A percentile compares a stretch with the other conserved stretches of the same genome.
Conservation (phyloP, 2,113 vertebrate genomes). For the Danio rerio region GRCz12tu NC_133190.1:14068501-14069000, state of each 20-base stretch:
- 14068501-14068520: slow-evolving; percentile 69
- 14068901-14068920: slow-evolving; percentile 61
- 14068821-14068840: slow-evolving; percentile 70
- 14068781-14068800: slow-evolving; percentile 70
- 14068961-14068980: slow-evolving; percentile 16
- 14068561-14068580: slow-evolving; percentile 83
- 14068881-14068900: slow-evolving; percentile 60
- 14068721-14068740: slow-evolving; percentile 66
- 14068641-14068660: slow-evolving; percentile 90
- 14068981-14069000: slow-evolving; percentile 9
- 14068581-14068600: slow-evolving; percentile 93
- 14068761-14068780: slow-evolving; percentile 62
- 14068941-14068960: too few species aligned
- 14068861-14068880: slow-evolving; percentile 62
- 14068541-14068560: slow-evolving; percentile 76
- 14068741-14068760: slow-evolving; percentile 60
- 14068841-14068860: slow-evolving; percentile 78
- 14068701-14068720: slow-evolving; percentile 52
- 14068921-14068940: slow-evolving; percentile 43
- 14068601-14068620: slow-evolving; percentile 98
- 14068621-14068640: slow-evolving; percentile 98
- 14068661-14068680: slow-evolving; percentile 83
- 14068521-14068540: slow-evolving; percentile 65
- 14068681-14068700: slow-evolving; percentile 65
- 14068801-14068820: slow-evolving; percentile 70